Percentiles rank a stretch among this genome's conserved stretches.
These are phyloP conservation scores for Smutsia gigantea DNA, from an alignment of 2,797 vertebrate genomes.

Conservation along the genomic window DNA sequence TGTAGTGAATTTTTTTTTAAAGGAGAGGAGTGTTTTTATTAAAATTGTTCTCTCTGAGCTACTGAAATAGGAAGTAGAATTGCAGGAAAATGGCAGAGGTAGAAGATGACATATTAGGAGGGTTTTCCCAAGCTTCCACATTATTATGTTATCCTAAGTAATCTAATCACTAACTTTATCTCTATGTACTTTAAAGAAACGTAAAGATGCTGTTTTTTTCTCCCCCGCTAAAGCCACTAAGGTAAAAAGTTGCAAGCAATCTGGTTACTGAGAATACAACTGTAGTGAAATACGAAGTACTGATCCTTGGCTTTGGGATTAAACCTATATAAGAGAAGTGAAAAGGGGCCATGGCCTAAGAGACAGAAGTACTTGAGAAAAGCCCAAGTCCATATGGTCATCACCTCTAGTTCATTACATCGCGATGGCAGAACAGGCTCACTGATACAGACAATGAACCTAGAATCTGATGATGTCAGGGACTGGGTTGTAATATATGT, in stretches of 20 bases:
- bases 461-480: not conserved
- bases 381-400: slow-evolving; percentile 72
- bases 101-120: slow-evolving; percentile 82
- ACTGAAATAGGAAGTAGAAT: slow-evolving; percentile 49
- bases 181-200: slow-evolving; percentile 81
- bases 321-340: slow-evolving; percentile 64
- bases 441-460: slow-evolving; percentile 1
- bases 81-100: slow-evolving; percentile 80
- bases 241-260: slow-evolving; percentile 77
- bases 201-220: slow-evolving; percentile 53
- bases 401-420: slow-evolving; percentile 70
- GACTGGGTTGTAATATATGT: not conserved
- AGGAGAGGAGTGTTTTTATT: slow-evolving; percentile 62
- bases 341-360: slow-evolving; percentile 52
- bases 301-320: slow-evolving; percentile 66
- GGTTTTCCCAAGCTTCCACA: slow-evolving; percentile 79
- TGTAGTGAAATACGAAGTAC: slow-evolving; percentile 49
- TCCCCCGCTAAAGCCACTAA: slow-evolving; percentile 69
- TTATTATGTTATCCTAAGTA: slow-evolving; percentile 79
- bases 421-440: slow-evolving; percentile 56
- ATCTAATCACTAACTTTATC: slow-evolving; percentile 83
- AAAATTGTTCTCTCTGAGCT: slow-evolving; percentile 62
- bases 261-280: slow-evolving; percentile 68
- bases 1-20: not conserved
- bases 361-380: slow-evolving; percentile 78